phyloP scores from a whole-genome alignment of 2,797 vertebrate genomes.

The Falco peregrinus region DNA sequence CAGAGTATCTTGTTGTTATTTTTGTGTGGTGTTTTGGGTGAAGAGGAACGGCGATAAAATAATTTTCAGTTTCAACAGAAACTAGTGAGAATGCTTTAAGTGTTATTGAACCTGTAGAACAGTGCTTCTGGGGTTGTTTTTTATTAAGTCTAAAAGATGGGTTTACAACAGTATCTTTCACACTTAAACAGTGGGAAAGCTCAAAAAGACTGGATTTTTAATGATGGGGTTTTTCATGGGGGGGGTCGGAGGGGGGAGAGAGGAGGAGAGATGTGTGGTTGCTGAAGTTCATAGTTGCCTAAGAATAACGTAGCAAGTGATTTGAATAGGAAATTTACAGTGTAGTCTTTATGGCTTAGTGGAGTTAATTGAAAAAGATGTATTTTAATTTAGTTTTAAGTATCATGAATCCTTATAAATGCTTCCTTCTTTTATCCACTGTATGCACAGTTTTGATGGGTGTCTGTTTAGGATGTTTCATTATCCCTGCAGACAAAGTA shows the following conservation, averaged over 20 bases:
- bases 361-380: neutral
- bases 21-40: neutral
- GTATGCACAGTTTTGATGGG: neutral
- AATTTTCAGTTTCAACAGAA: neutral
- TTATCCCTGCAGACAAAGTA: neutral
- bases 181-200: neutral
- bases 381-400: neutral
- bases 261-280: neutral
- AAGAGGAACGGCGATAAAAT: neutral
- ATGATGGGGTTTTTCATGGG: rapidly evolving
- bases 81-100: neutral
- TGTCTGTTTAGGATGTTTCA: neutral
- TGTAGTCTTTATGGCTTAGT: neutral
- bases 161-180: neutral
- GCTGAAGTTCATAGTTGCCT: neutral
- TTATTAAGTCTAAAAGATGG: neutral
- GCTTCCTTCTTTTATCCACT: neutral
- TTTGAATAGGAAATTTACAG: neutral
- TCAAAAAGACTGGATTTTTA: neutral
- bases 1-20: neutral
- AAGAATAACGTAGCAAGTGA: neutral
- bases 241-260: too few species aligned
- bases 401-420: neutral
- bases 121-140: neutral
- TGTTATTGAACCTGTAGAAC: neutral